A percentile compares a stretch with the other conserved stretches of the same genome.
phyloP scores from a whole-genome alignment of 2,113 vertebrate species.

The Chinchilla lanigera region DNA sequence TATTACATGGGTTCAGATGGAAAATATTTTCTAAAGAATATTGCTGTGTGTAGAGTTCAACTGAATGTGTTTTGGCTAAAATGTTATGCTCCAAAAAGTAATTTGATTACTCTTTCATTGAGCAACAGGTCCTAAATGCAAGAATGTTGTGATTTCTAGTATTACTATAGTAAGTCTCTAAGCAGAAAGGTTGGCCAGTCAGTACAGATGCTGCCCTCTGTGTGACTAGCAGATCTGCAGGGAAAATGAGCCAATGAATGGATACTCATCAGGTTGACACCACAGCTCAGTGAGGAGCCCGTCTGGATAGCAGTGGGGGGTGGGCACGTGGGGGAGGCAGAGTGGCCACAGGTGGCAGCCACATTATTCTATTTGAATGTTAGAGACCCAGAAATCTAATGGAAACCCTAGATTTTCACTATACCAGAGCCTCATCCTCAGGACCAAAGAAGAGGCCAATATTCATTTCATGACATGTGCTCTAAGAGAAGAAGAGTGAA shows the following conservation, averaged over 20 bases:
- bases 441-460: background rate
- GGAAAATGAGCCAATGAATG: background rate
- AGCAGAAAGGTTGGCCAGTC: background rate
- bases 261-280: background rate
- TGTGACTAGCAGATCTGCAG: background rate
- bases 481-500: background rate
- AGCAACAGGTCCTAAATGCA: background rate
- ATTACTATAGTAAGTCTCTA: background rate
- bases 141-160: background rate
- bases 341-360: rapidly evolving
- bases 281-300: background rate
- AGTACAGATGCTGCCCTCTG: background rate
- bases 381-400: background rate
- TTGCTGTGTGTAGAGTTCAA: background rate
- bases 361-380: background rate
- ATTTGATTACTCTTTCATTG: background rate
- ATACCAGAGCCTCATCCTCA: background rate
- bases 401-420: background rate
- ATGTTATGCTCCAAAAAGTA: background rate
- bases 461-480: background rate
- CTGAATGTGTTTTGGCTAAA: background rate
- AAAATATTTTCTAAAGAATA: background rate
- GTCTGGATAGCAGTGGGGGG: background rate
- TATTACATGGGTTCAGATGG: background rate
- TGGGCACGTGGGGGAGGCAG: no score